phyloP scores from a whole-genome alignment of 2,797 vertebrate species.

The Xiphorhynchus erythropygius region DNA sequence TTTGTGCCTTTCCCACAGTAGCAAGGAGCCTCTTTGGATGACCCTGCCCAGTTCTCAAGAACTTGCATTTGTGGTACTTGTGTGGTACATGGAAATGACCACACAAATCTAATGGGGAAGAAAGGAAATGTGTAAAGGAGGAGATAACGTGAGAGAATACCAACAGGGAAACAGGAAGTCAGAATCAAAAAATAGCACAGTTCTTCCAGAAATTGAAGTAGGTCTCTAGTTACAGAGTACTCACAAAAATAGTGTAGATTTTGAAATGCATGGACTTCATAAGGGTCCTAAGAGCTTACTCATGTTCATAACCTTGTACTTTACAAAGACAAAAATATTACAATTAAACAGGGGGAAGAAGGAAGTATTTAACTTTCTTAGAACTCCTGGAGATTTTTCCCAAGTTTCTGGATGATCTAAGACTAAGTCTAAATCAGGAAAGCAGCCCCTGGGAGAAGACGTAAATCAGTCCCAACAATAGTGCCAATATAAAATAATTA shows the following conservation, averaged over 20 bases:
- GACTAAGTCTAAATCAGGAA: not conserved
- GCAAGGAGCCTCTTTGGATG: not conserved
- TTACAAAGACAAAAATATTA: not conserved
- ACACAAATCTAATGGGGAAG: not conserved
- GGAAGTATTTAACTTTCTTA: not conserved
- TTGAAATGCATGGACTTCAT: not conserved
- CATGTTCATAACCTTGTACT: not conserved
- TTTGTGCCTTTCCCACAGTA: not conserved
- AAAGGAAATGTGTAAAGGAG: not conserved
- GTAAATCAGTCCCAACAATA: not conserved
- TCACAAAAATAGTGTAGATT: not conserved
- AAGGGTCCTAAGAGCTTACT: not conserved
- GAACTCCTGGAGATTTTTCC: not conserved
- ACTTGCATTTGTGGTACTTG: not conserved
- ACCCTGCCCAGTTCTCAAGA: not conserved
- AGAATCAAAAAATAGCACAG: not conserved
- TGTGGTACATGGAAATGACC: not conserved
- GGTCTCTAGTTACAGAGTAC: not conserved
- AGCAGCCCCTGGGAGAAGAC: not conserved
- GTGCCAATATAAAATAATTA: not conserved
- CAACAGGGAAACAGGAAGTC: not conserved
- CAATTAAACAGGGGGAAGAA: fast-evolving
- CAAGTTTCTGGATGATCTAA: not conserved
- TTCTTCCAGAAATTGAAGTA: not conserved
- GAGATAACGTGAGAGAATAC: not conserved